A percentile compares a stretch with the other conserved stretches of the same genome.
phyloP scores from a whole-genome alignment of 2,888 invertebrate genomes.

The Tipula unca region DNA sequence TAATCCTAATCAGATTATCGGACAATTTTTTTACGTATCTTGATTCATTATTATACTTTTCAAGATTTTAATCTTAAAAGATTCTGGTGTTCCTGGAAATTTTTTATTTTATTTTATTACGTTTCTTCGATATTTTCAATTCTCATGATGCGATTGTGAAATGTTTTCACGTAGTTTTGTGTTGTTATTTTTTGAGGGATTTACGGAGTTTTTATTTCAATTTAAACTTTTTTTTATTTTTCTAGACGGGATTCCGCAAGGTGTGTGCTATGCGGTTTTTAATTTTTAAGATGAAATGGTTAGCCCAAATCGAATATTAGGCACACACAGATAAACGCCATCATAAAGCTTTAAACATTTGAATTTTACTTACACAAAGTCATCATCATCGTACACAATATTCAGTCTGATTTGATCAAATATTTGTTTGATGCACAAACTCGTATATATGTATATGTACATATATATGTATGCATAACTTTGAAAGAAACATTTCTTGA shows the following conservation, averaged over 20 bases:
- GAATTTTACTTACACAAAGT: background rate
- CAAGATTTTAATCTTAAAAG: background rate
- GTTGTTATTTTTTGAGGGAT: background rate
- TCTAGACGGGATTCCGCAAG: background rate
- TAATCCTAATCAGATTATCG: conserved; percentile 14
- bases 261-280: background rate
- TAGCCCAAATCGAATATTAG: background rate
- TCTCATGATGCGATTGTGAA: background rate
- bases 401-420: background rate
- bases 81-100: background rate
- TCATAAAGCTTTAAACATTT: background rate
- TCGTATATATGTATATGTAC: too few relatives aligned
- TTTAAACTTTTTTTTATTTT: conserved; percentile 2
- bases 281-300: background rate
- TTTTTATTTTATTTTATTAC: background rate
- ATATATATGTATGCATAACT: background rate
- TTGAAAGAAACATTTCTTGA: background rate
- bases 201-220: background rate
- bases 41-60: background rate
- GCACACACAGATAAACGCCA: too few relatives aligned
- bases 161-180: background rate
- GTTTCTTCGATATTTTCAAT: background rate
- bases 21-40: background rate
- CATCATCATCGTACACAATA: too few relatives aligned
- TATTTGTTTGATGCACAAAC: background rate